Base-by-base conservation (phyloP, 2,113 vertebrate species). In the Podilymbus podiceps region DNA sequence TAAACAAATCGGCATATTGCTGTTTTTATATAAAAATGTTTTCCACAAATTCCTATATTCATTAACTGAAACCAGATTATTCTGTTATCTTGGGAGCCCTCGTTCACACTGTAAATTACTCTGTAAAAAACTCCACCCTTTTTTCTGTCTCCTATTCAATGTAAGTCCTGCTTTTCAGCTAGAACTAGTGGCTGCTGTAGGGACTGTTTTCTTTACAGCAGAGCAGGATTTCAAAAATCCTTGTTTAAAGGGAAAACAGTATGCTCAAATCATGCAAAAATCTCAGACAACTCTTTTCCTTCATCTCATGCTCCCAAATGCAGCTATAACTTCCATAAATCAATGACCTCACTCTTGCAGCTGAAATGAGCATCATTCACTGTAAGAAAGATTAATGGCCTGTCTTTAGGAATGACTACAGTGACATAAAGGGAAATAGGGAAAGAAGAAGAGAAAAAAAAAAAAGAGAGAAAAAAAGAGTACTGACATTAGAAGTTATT, bases 341-440 rank as follows among this genome's bases (percentile, higher is more conserved):
- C 90, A 89, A 23, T 93, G 78, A 94, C 46, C 72, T 95, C 78
- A 88, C 53, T 88, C 28, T 53, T 85, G 71, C 21, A 81, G 71
- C 31, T 89, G 71, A 88, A 87, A 75, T 52, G 66, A 72, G 62
- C 56, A 79, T 93, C 66, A 40, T 9, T 85, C 75, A 58, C 68
- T 53, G 17, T 84, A 86, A 93, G 75, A 13, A 67, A 53, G 71
- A 95, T 90, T 84, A 93, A 91, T 88, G 67, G 46, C 58, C 67
- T 83, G 58, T 83, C 85, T 88, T 85, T 77, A 47, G 89, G 74
- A 85, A 85, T 58, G 46, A 35, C 67, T 56, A 35, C 33, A 60
- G 46, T 40, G 66, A 71, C 44, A 62, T 21, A 80, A 44, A 88
- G 55, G 31, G 40, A 38, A 38, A 38, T 38, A 38, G 38, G 38